Conservation (phyloP, 2,113 vertebrate genomes). For the Lepidothrix coronata region DNA sequence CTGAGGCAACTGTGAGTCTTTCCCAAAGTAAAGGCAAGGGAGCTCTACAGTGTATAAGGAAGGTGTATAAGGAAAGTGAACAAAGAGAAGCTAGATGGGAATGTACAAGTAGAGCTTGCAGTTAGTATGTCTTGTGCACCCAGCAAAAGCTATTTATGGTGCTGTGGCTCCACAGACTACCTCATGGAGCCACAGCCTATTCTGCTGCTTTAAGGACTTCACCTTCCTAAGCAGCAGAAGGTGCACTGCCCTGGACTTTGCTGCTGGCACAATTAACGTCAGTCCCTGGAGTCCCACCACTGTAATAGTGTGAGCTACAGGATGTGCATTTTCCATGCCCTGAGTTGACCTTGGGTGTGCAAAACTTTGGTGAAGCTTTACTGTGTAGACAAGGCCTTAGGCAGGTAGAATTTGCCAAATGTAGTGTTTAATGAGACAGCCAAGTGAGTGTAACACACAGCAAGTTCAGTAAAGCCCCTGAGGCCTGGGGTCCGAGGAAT, state of each 20-base stretch:
- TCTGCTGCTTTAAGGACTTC: background rate
- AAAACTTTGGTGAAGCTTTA: constrained; percentile 6
- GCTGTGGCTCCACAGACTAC: background rate
- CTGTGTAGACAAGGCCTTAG: constrained; percentile 14
- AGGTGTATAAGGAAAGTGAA: constrained; percentile 11
- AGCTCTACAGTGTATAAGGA: background rate
- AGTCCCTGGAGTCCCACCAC: background rate
- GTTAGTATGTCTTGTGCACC: background rate
- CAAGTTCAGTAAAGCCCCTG: background rate
- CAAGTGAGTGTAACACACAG: constrained; percentile 14
- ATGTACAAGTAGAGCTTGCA: background rate
- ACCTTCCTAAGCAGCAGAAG: background rate
- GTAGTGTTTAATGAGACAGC: constrained; percentile 53
- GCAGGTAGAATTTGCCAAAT: constrained; percentile 21
- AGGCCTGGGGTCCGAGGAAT: constrained; percentile 40
- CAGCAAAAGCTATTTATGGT: background rate
- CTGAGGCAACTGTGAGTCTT: constrained; percentile 35
- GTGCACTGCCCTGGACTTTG: background rate
- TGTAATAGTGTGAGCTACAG: background rate
- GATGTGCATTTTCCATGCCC: constrained; percentile 38
- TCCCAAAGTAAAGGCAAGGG: constrained; percentile 20
- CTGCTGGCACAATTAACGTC: background rate
- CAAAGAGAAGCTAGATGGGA: constrained; percentile 44
- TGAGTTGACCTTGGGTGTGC: constrained; percentile 37
- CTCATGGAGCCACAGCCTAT: background rate